phyloP scores from a whole-genome alignment of 2,888 invertebrate genomes.

The Blastobasis adustella region DNA sequence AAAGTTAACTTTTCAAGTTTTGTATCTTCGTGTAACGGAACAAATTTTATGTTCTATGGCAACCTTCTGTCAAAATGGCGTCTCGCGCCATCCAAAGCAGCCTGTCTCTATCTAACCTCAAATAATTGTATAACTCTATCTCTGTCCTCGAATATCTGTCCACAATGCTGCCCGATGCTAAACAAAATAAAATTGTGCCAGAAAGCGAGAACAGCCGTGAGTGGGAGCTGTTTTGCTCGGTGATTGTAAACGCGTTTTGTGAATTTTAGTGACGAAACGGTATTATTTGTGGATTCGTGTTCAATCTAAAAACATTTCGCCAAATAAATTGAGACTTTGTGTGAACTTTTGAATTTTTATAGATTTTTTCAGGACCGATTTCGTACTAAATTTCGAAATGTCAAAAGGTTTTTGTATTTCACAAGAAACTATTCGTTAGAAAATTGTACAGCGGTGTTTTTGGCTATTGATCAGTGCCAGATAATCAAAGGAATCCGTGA shows the following conservation, averaged over 20 bases:
- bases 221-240: slow-evolving; percentile 39
- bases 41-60: slow-evolving; percentile 11
- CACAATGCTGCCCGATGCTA: slow-evolving; percentile 3
- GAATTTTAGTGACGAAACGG: slow-evolving; percentile 35
- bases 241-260: slow-evolving; percentile 43
- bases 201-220: slow-evolving; percentile 12
- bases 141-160: slow-evolving; percentile 9
- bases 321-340: slow-evolving; percentile 10
- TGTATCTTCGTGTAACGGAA: slow-evolving; percentile 9
- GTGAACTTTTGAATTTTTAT: slow-evolving; percentile 8
- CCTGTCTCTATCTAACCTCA: slow-evolving; percentile 11
- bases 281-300: slow-evolving; percentile 27
- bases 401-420: slow-evolving; percentile 9
- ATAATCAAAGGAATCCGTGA: not conserved
- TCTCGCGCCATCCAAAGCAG: slow-evolving; percentile 16
- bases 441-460: slow-evolving; percentile 4
- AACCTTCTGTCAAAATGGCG: slow-evolving; percentile 23
- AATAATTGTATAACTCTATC: slow-evolving; percentile 3
- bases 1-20: too few relatives aligned
- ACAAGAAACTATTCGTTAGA: slow-evolving; percentile 8
- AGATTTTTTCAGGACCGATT: not conserved
- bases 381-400: slow-evolving; percentile 6
- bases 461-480: not conserved
- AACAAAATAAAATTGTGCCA: slow-evolving; percentile 17
- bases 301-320: slow-evolving; percentile 18